A percentile compares a stretch with the other conserved stretches of the same genome.
phyloP scores from a whole-genome alignment of 2,113 vertebrate genomes.

The Strix uralensis region DNA sequence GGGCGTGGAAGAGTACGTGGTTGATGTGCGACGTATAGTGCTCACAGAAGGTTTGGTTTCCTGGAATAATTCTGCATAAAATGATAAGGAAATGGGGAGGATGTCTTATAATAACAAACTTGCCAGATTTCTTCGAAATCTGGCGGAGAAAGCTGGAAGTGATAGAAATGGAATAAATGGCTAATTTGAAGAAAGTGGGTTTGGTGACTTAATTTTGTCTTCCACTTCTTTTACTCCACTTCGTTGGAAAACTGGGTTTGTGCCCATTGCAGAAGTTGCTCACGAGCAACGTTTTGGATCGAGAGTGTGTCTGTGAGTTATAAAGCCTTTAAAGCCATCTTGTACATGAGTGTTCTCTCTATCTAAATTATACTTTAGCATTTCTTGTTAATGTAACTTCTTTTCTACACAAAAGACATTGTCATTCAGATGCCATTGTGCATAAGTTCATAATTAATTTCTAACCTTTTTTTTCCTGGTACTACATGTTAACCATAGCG shows the following conservation, averaged over 20 bases:
- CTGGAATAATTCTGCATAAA: neutral
- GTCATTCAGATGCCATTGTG: neutral
- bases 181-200: neutral
- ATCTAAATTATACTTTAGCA: neutral
- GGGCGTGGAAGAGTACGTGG: neutral
- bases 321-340: neutral
- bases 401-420: neutral
- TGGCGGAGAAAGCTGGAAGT: neutral
- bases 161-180: neutral
- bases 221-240: neutral
- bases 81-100: neutral
- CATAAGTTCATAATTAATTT: neutral
- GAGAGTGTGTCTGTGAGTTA: neutral
- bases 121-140: neutral
- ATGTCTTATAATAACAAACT: fast-evolving
- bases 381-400: neutral
- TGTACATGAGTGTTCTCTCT: neutral
- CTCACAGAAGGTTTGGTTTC: neutral
- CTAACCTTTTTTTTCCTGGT: too few relatives aligned
- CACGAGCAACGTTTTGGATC: neutral
- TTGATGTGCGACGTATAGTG: fast-evolving
- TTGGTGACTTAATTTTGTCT: neutral
- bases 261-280: neutral
- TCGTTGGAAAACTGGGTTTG: neutral
- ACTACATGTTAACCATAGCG: fast-evolving